Evolutionary conservation across 2,888 invertebrate genomes (phyloP).

Genomic region (Blastobasis adustella): DNA sequence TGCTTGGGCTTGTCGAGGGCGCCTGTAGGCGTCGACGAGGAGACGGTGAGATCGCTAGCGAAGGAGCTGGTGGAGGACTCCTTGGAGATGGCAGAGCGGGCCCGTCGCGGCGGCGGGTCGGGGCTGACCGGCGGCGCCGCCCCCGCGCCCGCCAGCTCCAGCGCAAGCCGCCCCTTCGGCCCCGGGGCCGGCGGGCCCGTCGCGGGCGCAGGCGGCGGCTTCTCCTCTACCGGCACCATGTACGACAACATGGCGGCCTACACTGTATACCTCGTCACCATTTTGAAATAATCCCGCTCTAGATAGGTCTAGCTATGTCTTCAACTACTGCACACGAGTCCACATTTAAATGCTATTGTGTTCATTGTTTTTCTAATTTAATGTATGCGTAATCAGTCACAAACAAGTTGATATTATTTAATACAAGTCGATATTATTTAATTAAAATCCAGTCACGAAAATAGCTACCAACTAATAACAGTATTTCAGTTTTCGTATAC

Average conservation of each 20-base stretch:
- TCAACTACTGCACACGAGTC: too few relatives aligned
- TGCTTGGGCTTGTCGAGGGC: conserved; percentile 79
- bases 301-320: too few relatives aligned
- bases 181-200: conserved; percentile 74
- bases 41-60: conserved; percentile 78
- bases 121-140: conserved; percentile 50
- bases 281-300: too few relatives aligned
- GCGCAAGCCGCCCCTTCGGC: conserved; percentile 67
- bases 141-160: conserved; percentile 53
- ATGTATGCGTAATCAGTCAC: too few relatives aligned
- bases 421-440: too few relatives aligned
- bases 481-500: conserved; percentile 6
- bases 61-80: conserved; percentile 84
- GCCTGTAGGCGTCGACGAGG: conserved; percentile 77
- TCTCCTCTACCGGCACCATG: conserved; percentile 86
- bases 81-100: conserved; percentile 68
- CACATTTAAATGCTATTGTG: too few relatives aligned
- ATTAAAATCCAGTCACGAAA: too few relatives aligned
- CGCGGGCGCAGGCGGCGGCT: conserved; percentile 78
- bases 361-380: too few relatives aligned
- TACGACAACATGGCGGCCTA: conserved; percentile 81
- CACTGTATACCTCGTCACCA: conserved; percentile 6
- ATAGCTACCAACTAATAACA: conserved; percentile 3
- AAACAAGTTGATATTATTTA: too few relatives aligned
- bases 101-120: conserved; percentile 41